phyloP scores from a whole-genome alignment of 2,888 invertebrate genomes.

The Chrysomela aeneicollis region DNA sequence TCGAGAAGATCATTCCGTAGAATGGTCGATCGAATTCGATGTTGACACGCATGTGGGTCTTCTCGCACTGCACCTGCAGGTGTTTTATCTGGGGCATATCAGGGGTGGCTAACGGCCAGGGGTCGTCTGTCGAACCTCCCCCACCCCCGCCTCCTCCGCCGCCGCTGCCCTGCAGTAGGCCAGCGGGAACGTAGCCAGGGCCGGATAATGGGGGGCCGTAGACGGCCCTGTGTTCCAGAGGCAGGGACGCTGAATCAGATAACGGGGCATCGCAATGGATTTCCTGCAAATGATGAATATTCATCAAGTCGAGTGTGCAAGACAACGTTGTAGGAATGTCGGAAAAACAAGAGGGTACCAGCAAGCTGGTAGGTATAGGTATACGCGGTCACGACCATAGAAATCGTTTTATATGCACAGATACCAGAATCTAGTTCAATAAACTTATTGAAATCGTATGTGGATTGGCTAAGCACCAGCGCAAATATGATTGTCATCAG shows the following conservation, averaged over 20 bases:
- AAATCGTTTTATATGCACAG: too few relatives aligned
- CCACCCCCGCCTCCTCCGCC: conserved; percentile 59
- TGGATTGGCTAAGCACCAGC: too few relatives aligned
- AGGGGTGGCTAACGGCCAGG: conserved; percentile 87
- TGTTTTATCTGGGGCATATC: conserved; percentile 95
- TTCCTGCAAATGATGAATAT: conserved; percentile 67
- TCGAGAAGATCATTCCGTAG: conserved; percentile 96
- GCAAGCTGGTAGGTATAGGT: conserved; percentile 23
- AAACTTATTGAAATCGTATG: too few relatives aligned
- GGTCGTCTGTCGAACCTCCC: conserved; percentile 72
- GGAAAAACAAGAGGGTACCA: conserved; percentile 30
- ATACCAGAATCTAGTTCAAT: too few relatives aligned
- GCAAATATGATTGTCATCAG: too few relatives aligned
- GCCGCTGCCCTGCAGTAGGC: conserved; percentile 57
- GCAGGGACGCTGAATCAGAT: conserved; percentile 81
- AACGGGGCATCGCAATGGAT: conserved; percentile 79
- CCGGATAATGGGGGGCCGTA: conserved; percentile 72
- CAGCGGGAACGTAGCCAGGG: conserved; percentile 60
- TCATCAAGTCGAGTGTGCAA: conserved; percentile 14
- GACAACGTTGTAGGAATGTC: conserved; percentile 4
- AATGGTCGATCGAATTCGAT: conserved; percentile 95
- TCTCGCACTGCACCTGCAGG: conserved; percentile 93
- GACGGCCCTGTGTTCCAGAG: conserved; percentile 80
- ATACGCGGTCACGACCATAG: background rate
- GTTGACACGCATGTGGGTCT: conserved; percentile 94